phyloP scores from a whole-genome alignment of 2,888 invertebrate genomes.

The Abrostola triplasia region DNA sequence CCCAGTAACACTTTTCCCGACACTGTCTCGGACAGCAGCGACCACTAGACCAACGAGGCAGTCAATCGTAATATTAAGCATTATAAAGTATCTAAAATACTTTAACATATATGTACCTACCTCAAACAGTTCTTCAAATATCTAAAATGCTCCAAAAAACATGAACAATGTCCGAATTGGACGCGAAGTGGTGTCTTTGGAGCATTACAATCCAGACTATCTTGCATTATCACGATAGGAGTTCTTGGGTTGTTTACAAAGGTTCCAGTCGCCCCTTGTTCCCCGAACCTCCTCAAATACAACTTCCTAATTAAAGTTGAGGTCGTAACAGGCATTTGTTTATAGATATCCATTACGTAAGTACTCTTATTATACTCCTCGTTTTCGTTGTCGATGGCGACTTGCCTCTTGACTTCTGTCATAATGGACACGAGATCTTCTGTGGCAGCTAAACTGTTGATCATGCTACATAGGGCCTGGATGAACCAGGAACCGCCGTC shows the following conservation, averaged over 20 bases:
- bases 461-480: conserved; percentile 75
- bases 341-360: conserved; percentile 65
- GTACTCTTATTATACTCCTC: conserved; percentile 64
- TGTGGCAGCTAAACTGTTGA: conserved; percentile 61
- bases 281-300: conserved; percentile 65
- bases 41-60: too few relatives aligned
- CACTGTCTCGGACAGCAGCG: too few relatives aligned
- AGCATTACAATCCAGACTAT: conserved; percentile 53
- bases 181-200: conserved; percentile 58
- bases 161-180: conserved; percentile 64
- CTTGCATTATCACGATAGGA: conserved; percentile 38
- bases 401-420: conserved; percentile 73
- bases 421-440: conserved; percentile 76
- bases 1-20: too few relatives aligned
- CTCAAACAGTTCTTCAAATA: conserved; percentile 71
- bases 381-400: conserved; percentile 71
- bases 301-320: conserved; percentile 74
- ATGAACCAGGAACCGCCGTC: conserved; percentile 79
- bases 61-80: too few relatives aligned
- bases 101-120: too few relatives aligned
- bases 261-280: conserved; percentile 18
- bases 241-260: conserved; percentile 17
- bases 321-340: conserved; percentile 70
- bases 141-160: conserved; percentile 66
- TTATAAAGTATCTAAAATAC: too few relatives aligned